Percentiles rank a stretch among this genome's conserved stretches.
Conservation (phyloP, 2,113 vertebrate genomes). For the Daubentonia madagascariensis region DNA sequence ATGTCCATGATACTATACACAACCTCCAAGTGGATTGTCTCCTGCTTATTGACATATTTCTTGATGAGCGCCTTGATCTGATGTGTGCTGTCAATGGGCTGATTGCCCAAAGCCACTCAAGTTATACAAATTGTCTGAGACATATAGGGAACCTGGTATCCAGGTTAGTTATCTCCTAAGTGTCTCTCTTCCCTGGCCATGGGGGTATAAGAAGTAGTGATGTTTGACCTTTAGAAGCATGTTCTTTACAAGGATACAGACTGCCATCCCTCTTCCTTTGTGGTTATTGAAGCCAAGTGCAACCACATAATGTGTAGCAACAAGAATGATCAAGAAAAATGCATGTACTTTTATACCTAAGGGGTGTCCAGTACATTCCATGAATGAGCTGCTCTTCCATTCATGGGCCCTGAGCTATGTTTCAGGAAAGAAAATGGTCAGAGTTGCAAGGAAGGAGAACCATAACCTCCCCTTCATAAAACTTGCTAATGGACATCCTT, state of each 20-base stretch:
- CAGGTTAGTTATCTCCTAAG: no score
- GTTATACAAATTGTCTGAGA: no score
- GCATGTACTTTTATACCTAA: neutral
- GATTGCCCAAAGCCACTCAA: no score
- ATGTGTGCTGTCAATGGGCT: no score
- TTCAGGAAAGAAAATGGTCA: neutral
- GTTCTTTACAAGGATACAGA: neutral
- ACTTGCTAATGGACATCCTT: neutral
- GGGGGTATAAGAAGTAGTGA: neutral
- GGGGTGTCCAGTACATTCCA: neutral
- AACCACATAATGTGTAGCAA: neutral
- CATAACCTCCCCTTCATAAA: neutral
- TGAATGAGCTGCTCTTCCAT: neutral
- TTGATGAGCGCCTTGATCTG: no score
- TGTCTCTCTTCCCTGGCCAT: neutral
- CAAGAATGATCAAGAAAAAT: no score
- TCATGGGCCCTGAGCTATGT: neutral
- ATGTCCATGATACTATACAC: no score
- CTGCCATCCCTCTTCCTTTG: neutral
- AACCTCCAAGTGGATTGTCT: no score
- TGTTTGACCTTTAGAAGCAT: neutral
- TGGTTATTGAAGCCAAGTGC: neutral
- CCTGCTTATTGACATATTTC: no score
- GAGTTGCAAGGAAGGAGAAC: neutral
- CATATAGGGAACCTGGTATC: no score